A percentile compares a stretch with the other conserved stretches of the same genome.
These are phyloP conservation scores for Phenacoccus solenopsis DNA, from an alignment of 1,140 invertebrate species.

Conservation along the genomic window DNA sequence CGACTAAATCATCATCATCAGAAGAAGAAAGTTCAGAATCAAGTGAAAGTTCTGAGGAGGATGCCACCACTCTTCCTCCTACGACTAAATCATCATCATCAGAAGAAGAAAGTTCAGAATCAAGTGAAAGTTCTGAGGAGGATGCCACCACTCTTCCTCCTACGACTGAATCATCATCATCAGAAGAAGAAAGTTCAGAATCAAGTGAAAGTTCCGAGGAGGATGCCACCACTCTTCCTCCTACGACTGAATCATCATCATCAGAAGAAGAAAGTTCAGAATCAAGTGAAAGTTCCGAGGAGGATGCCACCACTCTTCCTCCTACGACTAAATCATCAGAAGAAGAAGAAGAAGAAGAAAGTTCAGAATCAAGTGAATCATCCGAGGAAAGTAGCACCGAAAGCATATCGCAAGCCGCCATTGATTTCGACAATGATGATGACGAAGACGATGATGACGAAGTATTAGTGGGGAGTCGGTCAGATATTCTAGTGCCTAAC, in stretches of 20 bases:
- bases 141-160: too few relatives aligned
- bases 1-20: too few relatives aligned
- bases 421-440: too few relatives aligned
- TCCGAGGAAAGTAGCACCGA: too few relatives aligned
- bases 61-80: too few relatives aligned
- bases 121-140: background rate
- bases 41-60: background rate
- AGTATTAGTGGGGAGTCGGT: too few relatives aligned
- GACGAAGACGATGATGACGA: background rate
- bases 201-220: background rate
- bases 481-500: too few relatives aligned
- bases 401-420: too few relatives aligned
- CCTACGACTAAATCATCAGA: background rate
- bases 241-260: too few relatives aligned
- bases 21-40: background rate
- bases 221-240: too few relatives aligned
- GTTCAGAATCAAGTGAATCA: background rate
- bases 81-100: too few relatives aligned
- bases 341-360: background rate
- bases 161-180: background rate
- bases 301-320: too few relatives aligned
- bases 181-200: background rate
- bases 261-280: background rate
- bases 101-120: background rate
- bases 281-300: background rate